Percentiles rank a stretch among this genome's conserved stretches.
Conservation (phyloP, 30 jellyfish, hydroid and myxozoan genomes). For the Turritopsis dohrnii region DNA sequence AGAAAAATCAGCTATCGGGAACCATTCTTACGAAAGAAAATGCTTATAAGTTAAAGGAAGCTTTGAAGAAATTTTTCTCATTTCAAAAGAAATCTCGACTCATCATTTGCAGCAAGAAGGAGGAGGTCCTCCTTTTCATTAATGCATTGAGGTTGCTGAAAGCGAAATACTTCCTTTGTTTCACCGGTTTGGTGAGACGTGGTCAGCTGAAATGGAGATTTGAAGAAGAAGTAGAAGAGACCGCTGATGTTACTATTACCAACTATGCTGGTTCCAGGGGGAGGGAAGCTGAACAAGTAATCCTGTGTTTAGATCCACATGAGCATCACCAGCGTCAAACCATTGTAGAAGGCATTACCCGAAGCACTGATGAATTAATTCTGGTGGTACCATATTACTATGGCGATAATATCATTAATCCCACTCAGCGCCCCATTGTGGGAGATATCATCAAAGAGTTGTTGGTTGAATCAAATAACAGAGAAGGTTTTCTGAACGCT, state of each 20-base stretch:
- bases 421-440: background rate
- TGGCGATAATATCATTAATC: background rate
- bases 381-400: background rate
- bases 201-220: background rate
- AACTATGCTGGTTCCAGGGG: background rate
- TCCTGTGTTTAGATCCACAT: background rate
- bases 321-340: background rate
- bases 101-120: background rate
- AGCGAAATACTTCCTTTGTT: background rate
- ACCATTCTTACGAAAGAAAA: background rate
- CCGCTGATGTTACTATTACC: background rate
- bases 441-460: background rate
- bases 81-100: background rate
- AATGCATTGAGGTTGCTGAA: background rate
- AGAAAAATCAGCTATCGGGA: background rate
- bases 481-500: background rate
- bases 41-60: background rate
- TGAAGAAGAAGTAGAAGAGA: background rate
- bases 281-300: background rate
- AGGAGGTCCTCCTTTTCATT: background rate
- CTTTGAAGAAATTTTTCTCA: background rate
- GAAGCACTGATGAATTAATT: background rate
- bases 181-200: background rate
- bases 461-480: background rate
- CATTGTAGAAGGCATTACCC: background rate